Evolutionary conservation across 2,113 vertebrate genomes (phyloP).

Genomic region (Paralichthys olivaceus): DNA sequence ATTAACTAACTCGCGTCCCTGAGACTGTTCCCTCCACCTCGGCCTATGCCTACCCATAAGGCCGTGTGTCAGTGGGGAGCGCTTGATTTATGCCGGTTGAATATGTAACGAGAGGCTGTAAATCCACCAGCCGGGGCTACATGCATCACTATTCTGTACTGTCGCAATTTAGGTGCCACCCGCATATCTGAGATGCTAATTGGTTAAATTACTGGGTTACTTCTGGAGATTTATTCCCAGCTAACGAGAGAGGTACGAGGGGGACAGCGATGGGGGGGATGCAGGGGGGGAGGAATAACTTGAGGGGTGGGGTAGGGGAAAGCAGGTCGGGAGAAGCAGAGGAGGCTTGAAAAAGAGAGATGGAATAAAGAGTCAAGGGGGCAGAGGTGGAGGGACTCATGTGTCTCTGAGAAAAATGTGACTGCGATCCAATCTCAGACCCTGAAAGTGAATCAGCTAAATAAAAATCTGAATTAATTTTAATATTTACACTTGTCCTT

Average conservation of each 20-base stretch:
- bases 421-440: too few relatives aligned
- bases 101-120: constrained; percentile 94
- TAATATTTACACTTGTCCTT: background rate
- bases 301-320: constrained; percentile 2
- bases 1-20: constrained; percentile 74
- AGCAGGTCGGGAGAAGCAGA: background rate
- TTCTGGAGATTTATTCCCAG: constrained; percentile 87
- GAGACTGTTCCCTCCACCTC: constrained; percentile 73
- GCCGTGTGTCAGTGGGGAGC: constrained; percentile 89
- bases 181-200: constrained; percentile 90
- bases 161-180: constrained; percentile 85
- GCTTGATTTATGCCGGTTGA: constrained; percentile 92
- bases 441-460: background rate
- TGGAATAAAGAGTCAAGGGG: constrained; percentile 31
- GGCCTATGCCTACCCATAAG: constrained; percentile 87
- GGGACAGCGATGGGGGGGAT: constrained; percentile 29
- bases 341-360: constrained; percentile 34
- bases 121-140: constrained; percentile 89
- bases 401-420: background rate
- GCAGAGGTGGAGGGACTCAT: constrained; percentile 21
- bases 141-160: constrained; percentile 71
- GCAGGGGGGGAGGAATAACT: constrained; percentile 37
- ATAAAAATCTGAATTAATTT: background rate
- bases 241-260: constrained; percentile 68
- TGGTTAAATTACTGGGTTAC: constrained; percentile 87